phyloP scores from a whole-genome alignment of 2,113 vertebrate species.

The Pampusana beccarii region DNA sequence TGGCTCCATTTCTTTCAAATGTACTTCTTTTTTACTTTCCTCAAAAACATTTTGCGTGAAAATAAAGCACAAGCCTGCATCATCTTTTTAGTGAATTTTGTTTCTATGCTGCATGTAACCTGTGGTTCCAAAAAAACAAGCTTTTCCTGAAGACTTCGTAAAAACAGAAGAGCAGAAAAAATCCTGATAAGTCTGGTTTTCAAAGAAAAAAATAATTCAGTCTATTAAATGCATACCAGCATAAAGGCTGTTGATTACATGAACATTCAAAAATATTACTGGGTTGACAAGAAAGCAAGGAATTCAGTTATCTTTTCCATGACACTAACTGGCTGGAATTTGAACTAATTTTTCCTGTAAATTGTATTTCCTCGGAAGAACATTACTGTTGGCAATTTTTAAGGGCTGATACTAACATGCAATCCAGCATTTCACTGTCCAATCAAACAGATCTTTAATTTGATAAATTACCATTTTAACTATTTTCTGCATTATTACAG shows the following conservation, averaged over 20 bases:
- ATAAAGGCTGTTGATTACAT: neutral
- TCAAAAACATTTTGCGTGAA: neutral
- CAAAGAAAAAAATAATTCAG: neutral
- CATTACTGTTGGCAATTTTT: neutral
- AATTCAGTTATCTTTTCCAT: slow-evolving; percentile 14
- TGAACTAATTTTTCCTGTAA: neutral
- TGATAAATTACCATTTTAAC: neutral
- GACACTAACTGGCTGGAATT: neutral
- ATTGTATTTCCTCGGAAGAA: neutral
- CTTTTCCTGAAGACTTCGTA: neutral
- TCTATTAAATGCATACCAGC: neutral
- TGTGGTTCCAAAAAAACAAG: neutral
- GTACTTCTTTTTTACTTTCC: neutral
- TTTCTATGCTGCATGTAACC: neutral
- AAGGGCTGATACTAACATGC: neutral
- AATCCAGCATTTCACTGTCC: neutral
- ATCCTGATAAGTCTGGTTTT: neutral
- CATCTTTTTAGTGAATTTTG: neutral
- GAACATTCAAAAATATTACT: neutral
- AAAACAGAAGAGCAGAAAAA: neutral
- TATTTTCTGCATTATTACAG: neutral
- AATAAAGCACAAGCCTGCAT: neutral
- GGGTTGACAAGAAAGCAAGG: neutral
- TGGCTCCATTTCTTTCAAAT: neutral
- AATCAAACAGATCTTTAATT: neutral